phyloP scores from a whole-genome alignment of 64 coral and sea anemone genomes.

The Exaiptasia diaphana region DNA sequence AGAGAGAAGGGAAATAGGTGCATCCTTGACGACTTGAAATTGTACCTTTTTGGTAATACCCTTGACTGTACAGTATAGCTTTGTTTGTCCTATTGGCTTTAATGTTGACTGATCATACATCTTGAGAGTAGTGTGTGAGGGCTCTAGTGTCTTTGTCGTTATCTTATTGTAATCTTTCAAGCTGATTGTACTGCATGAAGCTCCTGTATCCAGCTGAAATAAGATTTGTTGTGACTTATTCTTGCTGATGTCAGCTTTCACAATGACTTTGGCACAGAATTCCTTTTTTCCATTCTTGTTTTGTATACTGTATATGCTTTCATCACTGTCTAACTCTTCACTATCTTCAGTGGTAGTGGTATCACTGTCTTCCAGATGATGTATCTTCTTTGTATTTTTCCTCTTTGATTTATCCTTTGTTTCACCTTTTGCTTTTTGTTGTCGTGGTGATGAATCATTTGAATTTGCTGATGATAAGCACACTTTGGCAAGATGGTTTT shows the following conservation, averaged over 20 bases:
- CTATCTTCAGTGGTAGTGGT: background rate
- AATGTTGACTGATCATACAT: constrained; percentile 28
- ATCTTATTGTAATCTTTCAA: constrained; percentile 27
- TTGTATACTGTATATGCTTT: constrained; percentile 15
- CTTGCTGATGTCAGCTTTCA: background rate
- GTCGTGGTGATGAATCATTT: background rate
- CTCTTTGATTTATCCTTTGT: background rate
- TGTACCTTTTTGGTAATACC: constrained; percentile 25
- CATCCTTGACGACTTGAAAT: constrained; percentile 1
- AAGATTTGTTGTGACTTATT: background rate
- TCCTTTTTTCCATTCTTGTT: background rate
- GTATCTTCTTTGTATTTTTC: background rate
- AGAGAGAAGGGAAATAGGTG: background rate
- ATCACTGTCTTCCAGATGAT: background rate
- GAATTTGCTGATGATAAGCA: background rate
- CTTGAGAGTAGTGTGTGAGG: constrained; percentile 3
- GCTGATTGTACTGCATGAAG: constrained; percentile 42
- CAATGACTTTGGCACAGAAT: constrained; percentile 5
- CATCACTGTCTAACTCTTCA: constrained; percentile 9
- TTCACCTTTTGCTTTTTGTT: background rate
- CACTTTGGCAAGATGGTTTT: constrained; percentile 35
- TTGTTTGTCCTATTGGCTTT: constrained; percentile 24
- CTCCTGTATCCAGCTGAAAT: constrained; percentile 52
- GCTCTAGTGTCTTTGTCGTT: background rate
- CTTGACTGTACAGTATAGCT: constrained; percentile 13